phyloP scores from a whole-genome alignment of 2,888 invertebrate species.

The Tuta absoluta region DNA sequence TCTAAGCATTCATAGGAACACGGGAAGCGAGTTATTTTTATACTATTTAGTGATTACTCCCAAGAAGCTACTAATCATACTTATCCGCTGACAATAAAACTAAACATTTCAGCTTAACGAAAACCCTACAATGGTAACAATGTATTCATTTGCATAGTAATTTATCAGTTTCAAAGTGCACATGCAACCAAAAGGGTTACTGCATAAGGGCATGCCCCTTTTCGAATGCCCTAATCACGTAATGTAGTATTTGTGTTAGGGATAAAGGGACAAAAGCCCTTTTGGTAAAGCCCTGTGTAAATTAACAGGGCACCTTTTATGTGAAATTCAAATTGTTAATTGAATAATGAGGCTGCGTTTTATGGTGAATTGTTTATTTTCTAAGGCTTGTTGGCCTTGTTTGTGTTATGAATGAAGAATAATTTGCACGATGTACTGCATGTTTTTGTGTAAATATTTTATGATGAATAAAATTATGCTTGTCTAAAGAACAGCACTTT shows the following conservation, averaged over 20 bases:
- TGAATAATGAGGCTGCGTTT: slow-evolving; percentile 23
- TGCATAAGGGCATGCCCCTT: slow-evolving; percentile 42
- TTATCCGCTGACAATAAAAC: background rate
- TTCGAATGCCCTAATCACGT: slow-evolving; percentile 64
- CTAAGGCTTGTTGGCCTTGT: background rate
- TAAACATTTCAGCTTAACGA: slow-evolving; percentile 11
- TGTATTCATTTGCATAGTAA: slow-evolving; percentile 38
- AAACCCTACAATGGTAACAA: slow-evolving; percentile 25
- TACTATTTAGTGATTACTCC: too few species aligned
- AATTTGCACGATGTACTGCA: background rate
- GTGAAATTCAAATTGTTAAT: slow-evolving; percentile 21
- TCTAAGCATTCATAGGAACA: too few species aligned
- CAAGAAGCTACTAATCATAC: background rate
- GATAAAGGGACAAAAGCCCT: slow-evolving; percentile 39
- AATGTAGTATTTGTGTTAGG: slow-evolving; percentile 59
- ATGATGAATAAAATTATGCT: too few species aligned
- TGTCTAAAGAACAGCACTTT: too few species aligned
- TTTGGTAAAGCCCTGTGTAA: slow-evolving; percentile 13
- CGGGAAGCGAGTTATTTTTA: too few species aligned
- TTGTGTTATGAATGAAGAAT: background rate
- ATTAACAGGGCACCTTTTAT: slow-evolving; percentile 15
- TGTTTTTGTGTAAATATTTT: background rate
- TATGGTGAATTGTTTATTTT: slow-evolving; percentile 1
- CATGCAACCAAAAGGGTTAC: slow-evolving; percentile 24
- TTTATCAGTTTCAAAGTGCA: slow-evolving; percentile 47